phyloP scores from a whole-genome alignment of 2,113 vertebrate genomes.

The Phocoena phocoena region DNA sequence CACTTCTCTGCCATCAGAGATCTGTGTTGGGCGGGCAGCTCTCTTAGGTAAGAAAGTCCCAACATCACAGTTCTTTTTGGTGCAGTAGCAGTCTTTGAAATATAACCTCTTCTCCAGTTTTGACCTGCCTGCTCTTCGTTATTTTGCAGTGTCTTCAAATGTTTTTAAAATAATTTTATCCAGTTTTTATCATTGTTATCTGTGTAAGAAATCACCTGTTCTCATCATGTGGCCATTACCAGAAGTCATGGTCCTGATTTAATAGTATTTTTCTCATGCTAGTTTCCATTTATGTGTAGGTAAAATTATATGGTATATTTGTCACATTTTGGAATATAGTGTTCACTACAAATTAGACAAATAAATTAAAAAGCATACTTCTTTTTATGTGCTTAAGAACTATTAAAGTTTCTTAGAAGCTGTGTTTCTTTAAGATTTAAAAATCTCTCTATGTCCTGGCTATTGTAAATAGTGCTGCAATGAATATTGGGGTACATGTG shows the following conservation, averaged over 20 bases:
- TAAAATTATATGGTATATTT: background rate
- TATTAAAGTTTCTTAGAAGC: background rate
- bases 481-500: too few species aligned
- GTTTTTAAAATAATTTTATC: background rate
- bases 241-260: background rate
- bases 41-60: background rate
- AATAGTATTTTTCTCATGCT: background rate
- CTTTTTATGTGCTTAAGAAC: background rate
- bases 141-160: background rate
- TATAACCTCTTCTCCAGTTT: background rate
- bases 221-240: background rate
- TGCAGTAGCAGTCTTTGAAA: background rate
- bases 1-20: background rate
- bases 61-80: background rate
- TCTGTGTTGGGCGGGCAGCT: too few species aligned
- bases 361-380: background rate
- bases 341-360: slow-evolving; percentile 34
- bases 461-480: too few species aligned
- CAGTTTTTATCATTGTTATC: background rate
- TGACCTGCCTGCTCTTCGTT: background rate
- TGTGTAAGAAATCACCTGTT: background rate
- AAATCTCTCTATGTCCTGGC: background rate
- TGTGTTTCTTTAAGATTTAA: background rate
- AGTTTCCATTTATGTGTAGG: background rate
- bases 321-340: background rate